These are phyloP conservation scores for Pollenia angustigena DNA, from an alignment of 2,888 invertebrate species.

Conservation along the genomic window DNA sequence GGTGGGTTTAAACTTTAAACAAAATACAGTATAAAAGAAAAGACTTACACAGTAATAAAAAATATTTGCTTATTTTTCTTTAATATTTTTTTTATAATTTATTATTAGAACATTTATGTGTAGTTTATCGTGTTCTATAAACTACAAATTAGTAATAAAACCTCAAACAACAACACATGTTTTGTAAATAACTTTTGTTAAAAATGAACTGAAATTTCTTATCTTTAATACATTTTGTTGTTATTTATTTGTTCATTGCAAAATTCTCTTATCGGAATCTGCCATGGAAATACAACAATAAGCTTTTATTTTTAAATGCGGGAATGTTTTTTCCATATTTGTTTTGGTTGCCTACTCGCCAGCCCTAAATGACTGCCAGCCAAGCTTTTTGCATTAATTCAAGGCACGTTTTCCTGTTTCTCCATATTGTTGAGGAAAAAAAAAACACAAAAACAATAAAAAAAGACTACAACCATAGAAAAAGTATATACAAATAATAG, in stretches of 20 bases:
- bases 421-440: slow-evolving; percentile 28
- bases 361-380: neutral
- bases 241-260: slow-evolving; percentile 37
- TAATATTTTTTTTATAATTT: slow-evolving; percentile 2
- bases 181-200: slow-evolving; percentile 14
- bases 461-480: slow-evolving; percentile 27
- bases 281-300: slow-evolving; percentile 51
- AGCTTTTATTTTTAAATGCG: slow-evolving; percentile 42
- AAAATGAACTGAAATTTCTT: slow-evolving; percentile 22
- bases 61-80: neutral
- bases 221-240: slow-evolving; percentile 15
- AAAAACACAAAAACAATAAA: slow-evolving; percentile 14
- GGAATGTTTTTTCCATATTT: slow-evolving; percentile 57
- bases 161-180: slow-evolving; percentile 20
- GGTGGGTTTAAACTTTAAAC: neutral
- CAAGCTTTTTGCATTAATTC: slow-evolving; percentile 59
- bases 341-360: slow-evolving; percentile 33
- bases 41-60: neutral
- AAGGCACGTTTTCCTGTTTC: slow-evolving; percentile 69
- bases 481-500: slow-evolving; percentile 10
- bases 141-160: slow-evolving; percentile 2
- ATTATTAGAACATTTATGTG: neutral
- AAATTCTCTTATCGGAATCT: slow-evolving; percentile 63
- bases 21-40: neutral
- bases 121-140: too few species aligned